Evolutionary conservation across 1,140 invertebrate species (phyloP), one percentile per base, ranked within the genome.

Genomic region (Platorchestia sp.): DNA sequence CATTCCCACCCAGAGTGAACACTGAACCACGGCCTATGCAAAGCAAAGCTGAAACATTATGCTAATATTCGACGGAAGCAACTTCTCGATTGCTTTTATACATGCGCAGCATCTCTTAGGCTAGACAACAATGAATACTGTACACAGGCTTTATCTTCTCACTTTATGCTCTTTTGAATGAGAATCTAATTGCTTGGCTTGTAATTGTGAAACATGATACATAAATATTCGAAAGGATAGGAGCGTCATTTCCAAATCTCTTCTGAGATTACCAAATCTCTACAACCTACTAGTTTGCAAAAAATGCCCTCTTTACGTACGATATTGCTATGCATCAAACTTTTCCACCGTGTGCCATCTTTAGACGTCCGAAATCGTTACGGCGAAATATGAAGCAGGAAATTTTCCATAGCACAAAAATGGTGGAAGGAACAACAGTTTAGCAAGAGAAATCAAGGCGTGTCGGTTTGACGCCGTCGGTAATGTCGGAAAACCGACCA

Each of bases 401-500:
- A 3, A 3, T 75, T 75, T 75, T 75, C 27, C 59, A 36, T 22
- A 1, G 27, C 59, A 75, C 10, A 75, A 75, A 75, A 75, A 22
- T 22, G 1, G 14, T 14, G 36, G 14, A 22, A 27, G 27, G 59
- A 75, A 75, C 59, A 75, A 36, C 59, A 75, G 27, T 75, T 75
- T 75, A 3, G 87, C 87, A 42, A 27, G 10, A 42, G 36, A 89
- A 89, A 89, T 89, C 87, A 42, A 89, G 87, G 87, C 87, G 87
- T 43, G 87, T 89, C 87, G 87, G 87, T 89, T 42, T 14, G 87
- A 89, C 41, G 87, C 41, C n/a, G 87, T 45, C 91, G 45, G 91
- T 16, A 93, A 93, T 93, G 91, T 93, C 91, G 91, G 45, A 45
- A 42, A 44, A 44, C 91, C 91, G 40, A 93, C 91, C 41, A 93